Evolutionary conservation across 1,140 invertebrate species (phyloP).

Genomic region (Temnothorax nylanderi): DNA sequence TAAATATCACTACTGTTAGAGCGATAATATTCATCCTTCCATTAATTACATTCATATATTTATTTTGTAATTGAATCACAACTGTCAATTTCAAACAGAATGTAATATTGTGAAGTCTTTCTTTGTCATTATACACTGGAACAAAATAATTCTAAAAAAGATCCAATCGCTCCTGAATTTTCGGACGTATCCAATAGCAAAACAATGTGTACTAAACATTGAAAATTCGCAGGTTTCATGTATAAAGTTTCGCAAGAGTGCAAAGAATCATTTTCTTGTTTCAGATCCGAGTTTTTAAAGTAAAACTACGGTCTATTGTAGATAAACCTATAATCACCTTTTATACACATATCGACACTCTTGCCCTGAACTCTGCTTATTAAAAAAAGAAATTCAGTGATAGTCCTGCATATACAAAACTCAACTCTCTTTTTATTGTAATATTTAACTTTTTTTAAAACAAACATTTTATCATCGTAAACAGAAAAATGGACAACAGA

Average conservation of each 20-base stretch:
- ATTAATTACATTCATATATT: not conserved
- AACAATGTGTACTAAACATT: not conserved
- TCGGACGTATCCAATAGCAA: not conserved
- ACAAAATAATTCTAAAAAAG: not conserved
- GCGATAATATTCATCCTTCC: not conserved
- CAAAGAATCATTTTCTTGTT: not conserved
- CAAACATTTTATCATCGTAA: not conserved
- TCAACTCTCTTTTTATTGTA: slow-evolving; percentile 6
- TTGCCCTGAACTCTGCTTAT: not conserved
- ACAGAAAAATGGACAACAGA: not conserved
- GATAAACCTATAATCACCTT: not conserved
- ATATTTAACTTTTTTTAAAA: slow-evolving; percentile 29
- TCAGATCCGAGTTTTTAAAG: too few relatives aligned
- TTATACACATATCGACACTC: not conserved
- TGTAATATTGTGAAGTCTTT: not conserved
- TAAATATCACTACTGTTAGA: slow-evolving; percentile 19
- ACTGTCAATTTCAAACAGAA: not conserved
- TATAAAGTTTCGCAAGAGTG: not conserved
- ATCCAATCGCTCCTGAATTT: not conserved
- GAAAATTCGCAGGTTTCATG: not conserved
- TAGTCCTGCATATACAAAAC: not conserved
- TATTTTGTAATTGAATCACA: not conserved
- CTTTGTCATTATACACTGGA: not conserved
- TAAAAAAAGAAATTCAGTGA: not conserved
- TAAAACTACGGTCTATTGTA: too few relatives aligned